Conservation (phyloP, 2,888 invertebrate species). For the Griposia aprilina region DNA sequence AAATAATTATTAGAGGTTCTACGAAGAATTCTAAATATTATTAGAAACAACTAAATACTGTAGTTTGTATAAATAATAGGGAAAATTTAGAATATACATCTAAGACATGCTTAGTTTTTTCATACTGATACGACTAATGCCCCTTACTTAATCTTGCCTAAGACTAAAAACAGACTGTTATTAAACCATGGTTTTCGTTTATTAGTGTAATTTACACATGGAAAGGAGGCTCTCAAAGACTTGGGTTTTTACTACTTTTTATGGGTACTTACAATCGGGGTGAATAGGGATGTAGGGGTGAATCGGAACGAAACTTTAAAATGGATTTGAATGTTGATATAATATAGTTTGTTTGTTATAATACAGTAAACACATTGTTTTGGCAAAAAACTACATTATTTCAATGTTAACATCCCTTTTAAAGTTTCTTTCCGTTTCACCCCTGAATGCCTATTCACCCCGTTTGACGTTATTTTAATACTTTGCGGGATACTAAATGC, state of each 20-base stretch:
- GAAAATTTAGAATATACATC: constrained; percentile 43
- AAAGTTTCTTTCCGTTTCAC: too few relatives aligned
- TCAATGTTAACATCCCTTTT: too few relatives aligned
- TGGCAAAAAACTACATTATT: too few relatives aligned
- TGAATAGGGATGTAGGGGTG: too few relatives aligned
- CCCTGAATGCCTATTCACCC: too few relatives aligned
- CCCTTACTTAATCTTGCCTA: constrained; percentile 37
- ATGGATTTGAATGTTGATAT: too few relatives aligned
- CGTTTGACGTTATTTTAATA: too few relatives aligned
- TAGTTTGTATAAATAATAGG: constrained; percentile 32
- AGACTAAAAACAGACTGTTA: constrained; percentile 47
- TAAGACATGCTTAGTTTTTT: constrained; percentile 60
- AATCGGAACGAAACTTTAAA: too few relatives aligned
- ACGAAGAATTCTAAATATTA: constrained; percentile 55
- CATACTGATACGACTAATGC: constrained; percentile 48
- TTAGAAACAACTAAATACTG: constrained; percentile 44
- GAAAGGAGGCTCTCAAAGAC: not conserved
- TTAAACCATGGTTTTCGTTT: constrained; percentile 56
- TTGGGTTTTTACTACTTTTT: not conserved
- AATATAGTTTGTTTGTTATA: too few relatives aligned
- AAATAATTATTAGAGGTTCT: constrained; percentile 24
- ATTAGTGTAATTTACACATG: not conserved
- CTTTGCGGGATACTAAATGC: too few relatives aligned
- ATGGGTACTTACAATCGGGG: too few relatives aligned
- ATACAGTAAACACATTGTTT: too few relatives aligned